Conservation (phyloP, 2,797 vertebrate genomes). For the Otolemur crassicaudatus region DNA sequence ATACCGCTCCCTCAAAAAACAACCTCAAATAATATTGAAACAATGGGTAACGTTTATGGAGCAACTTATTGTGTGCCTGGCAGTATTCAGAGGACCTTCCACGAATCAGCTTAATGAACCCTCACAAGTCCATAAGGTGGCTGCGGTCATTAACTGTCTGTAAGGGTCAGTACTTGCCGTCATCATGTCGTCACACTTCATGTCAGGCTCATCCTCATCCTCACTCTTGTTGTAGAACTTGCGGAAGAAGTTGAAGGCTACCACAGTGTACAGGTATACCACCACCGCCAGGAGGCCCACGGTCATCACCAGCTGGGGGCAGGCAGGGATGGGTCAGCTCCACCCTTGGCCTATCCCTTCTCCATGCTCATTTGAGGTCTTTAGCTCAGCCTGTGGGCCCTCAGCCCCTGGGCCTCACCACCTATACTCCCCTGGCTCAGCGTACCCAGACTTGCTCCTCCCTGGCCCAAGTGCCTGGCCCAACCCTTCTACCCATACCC, state of each 20-base stretch:
- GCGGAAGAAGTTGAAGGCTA: constrained; percentile 98
- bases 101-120: not conserved
- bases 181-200: constrained; percentile 99
- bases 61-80: not conserved
- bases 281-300: constrained; percentile 96
- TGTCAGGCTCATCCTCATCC: constrained; percentile 96
- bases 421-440: not conserved
- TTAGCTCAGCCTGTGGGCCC: not conserved
- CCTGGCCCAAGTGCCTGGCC: rapidly evolving
- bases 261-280: constrained; percentile 97
- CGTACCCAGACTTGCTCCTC: not conserved
- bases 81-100: not conserved
- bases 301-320: constrained; percentile 93
- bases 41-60: not conserved
- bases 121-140: not conserved
- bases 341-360: rapidly evolving
- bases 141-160: not conserved
- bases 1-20: not conserved
- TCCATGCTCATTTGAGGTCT: rapidly evolving
- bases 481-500: not conserved
- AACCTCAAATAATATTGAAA: not conserved
- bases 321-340: not conserved
- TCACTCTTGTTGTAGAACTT: constrained; percentile 99
- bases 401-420: not conserved
- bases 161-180: constrained; percentile 75